Conservation (phyloP, 2,888 invertebrate genomes). For the Dinocampus coccinellae region DNA sequence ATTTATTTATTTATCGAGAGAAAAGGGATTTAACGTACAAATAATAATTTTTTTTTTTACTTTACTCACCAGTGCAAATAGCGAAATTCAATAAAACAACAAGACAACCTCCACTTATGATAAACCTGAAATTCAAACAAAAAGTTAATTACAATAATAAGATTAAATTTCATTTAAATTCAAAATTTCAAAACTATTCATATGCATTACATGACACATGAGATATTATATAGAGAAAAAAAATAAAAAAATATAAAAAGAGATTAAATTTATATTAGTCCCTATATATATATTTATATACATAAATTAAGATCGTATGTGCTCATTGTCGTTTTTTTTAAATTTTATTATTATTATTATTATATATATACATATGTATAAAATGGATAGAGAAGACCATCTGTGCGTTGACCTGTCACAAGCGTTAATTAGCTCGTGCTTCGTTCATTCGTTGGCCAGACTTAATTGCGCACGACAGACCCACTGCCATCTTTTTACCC, state of each 20-base stretch:
- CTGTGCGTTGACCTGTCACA: conserved; percentile 40
- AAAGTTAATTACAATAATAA: conserved; percentile 7
- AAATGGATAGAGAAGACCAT: conserved; percentile 29
- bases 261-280: too few species aligned
- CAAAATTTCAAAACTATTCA: neutral
- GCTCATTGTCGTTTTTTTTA: too few species aligned
- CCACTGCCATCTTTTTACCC: conserved; percentile 1
- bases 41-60: neutral
- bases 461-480: conserved; percentile 41
- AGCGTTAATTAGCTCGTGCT: conserved; percentile 42
- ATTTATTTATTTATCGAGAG: too few species aligned
- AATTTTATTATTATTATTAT: too few species aligned
- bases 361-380: too few species aligned
- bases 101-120: conserved; percentile 48
- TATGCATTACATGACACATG: neutral
- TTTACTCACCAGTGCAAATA: conserved; percentile 57
- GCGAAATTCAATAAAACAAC: conserved; percentile 55
- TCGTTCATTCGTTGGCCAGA: conserved; percentile 26
- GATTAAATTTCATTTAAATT: neutral
- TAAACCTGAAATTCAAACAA: conserved; percentile 48
- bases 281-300: too few species aligned
- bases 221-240: neutral
- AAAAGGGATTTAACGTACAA: too few species aligned
- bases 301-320: neutral
- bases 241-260: too few species aligned